Evolutionary conservation across 35 echinoderm and acorn worm genomes (phyloP).

Genomic region (Hemicentrotus pulcherrimus): DNA sequence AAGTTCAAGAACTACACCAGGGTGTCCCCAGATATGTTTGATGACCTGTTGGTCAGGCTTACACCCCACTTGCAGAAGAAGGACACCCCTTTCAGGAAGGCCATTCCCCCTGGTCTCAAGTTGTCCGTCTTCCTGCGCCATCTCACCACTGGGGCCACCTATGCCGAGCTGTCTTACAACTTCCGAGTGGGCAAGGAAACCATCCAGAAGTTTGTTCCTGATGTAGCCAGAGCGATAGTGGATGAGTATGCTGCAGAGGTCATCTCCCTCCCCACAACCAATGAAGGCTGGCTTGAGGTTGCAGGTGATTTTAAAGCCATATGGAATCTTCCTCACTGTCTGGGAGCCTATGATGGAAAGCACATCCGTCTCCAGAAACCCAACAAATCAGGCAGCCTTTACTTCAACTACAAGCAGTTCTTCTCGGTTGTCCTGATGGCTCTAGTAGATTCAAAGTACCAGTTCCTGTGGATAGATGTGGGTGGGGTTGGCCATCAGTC

Average conservation of each 20-base stretch:
- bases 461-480: constrained; percentile 65
- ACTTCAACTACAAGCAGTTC: constrained; percentile 63
- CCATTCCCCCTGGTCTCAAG: too few species aligned
- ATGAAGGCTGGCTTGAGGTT: constrained; percentile 46
- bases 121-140: too few species aligned
- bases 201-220: constrained; percentile 8
- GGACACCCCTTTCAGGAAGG: too few species aligned
- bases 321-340: constrained; percentile 69
- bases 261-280: constrained; percentile 35
- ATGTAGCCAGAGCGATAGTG: constrained; percentile 15
- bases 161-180: constrained; percentile 4
- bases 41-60: too few species aligned
- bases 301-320: constrained; percentile 41
- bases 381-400: constrained; percentile 58
- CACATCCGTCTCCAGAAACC: constrained; percentile 68
- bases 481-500: constrained; percentile 48
- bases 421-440: constrained; percentile 71
- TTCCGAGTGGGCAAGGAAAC: constrained; percentile 20
- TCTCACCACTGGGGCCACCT: not conserved
- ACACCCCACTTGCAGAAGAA: too few species aligned
- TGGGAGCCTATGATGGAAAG: constrained; percentile 77
- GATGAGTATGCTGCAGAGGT: constrained; percentile 31
- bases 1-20: too few species aligned
- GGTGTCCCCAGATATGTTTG: too few species aligned
- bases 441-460: constrained; percentile 56